These are phyloP conservation scores for Syngnathoides biaculeatus DNA, from an alignment of 2,113 vertebrate species.

Conservation along the genomic window DNA sequence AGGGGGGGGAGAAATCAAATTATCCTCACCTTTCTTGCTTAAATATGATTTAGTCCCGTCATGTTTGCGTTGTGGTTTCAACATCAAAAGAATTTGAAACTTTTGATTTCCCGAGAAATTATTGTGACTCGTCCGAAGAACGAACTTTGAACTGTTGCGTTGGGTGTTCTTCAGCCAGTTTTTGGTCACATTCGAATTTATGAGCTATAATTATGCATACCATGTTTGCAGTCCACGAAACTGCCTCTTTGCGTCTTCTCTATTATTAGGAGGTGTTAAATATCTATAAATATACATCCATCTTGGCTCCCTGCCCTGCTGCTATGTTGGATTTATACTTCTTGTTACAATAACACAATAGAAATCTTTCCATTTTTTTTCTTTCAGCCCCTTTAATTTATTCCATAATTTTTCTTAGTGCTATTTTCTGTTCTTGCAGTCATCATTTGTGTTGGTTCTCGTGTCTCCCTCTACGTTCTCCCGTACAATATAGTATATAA, in stretches of 20 bases:
- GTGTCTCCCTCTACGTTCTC: conserved; percentile 65
- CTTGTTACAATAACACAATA: not conserved
- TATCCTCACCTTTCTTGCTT: no score
- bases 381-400: conserved; percentile 13
- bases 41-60: no score
- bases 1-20: no score
- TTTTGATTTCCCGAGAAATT: no score
- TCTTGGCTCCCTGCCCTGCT: not conserved
- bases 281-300: not conserved
- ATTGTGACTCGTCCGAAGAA: no score
- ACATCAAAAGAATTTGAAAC: no score
- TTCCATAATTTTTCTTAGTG: conserved; percentile 12
- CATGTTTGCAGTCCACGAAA: conserved; percentile 1
- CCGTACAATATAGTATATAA: conserved; percentile 67
- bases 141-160: not conserved
- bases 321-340: not conserved
- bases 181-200: not conserved
- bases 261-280: conserved; percentile 4
- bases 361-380: not conserved
- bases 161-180: not conserved
- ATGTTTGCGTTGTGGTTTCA: no score
- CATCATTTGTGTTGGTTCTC: conserved; percentile 29
- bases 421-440: not conserved
- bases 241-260: not conserved
- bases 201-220: not conserved